A percentile compares a stretch with the other conserved stretches of the same genome.
Conservation (phyloP, 2,113 vertebrate species). For the Microcebus ravelobensis region DNA sequence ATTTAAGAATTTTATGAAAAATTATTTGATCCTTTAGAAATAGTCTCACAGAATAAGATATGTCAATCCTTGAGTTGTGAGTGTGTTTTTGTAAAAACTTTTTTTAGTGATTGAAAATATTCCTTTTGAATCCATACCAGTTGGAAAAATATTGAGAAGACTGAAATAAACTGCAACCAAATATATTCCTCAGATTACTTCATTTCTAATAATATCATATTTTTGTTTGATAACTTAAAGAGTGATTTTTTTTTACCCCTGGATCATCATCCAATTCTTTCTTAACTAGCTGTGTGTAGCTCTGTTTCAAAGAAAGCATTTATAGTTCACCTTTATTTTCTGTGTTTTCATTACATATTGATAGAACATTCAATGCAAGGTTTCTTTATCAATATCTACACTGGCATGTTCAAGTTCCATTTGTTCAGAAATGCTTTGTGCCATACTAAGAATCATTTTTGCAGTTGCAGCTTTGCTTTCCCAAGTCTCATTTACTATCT, state of each 20-base stretch:
- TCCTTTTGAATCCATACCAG: neutral
- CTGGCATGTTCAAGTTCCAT: neutral
- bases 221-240: neutral
- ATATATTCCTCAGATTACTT: neutral
- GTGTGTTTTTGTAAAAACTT: neutral
- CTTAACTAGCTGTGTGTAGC: neutral
- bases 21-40: neutral
- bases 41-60: neutral
- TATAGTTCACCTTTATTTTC: neutral
- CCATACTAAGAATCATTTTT: neutral
- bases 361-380: neutral
- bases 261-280: neutral
- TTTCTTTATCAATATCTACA: neutral
- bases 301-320: slow-evolving; percentile 8
- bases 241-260: neutral
- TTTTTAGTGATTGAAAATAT: neutral
- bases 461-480: neutral
- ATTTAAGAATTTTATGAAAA: neutral
- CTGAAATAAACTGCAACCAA: neutral
- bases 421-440: slow-evolving; percentile 3
- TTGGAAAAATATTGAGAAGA: neutral
- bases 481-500: neutral
- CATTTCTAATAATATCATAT: neutral
- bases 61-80: neutral
- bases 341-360: neutral